Percentiles rank a stretch among this genome's conserved stretches.
Conservation (phyloP, 2,888 invertebrate species). For the Epirrita christyi region DNA sequence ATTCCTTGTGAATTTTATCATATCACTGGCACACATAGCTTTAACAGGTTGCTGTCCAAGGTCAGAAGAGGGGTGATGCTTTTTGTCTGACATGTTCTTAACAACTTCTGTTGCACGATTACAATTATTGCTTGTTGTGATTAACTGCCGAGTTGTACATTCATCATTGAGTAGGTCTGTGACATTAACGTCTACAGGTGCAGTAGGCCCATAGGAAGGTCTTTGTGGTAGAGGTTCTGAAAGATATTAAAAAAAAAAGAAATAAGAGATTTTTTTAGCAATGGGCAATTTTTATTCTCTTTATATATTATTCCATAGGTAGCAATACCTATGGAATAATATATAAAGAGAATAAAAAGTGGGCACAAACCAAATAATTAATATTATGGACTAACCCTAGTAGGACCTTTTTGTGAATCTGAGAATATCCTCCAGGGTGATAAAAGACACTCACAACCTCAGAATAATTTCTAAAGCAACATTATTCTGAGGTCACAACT, state of each 20-base stretch:
- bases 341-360: too few relatives aligned
- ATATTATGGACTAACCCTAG: too few relatives aligned
- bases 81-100: background rate
- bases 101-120: constrained; percentile 29
- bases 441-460: too few relatives aligned
- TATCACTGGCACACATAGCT: background rate
- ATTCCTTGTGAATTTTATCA: constrained; percentile 10
- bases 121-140: constrained; percentile 42
- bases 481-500: too few relatives aligned
- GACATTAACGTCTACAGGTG: constrained; percentile 81
- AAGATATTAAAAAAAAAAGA: background rate
- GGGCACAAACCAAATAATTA: too few relatives aligned
- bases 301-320: too few relatives aligned
- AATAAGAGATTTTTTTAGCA: too few relatives aligned
- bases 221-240: constrained; percentile 84
- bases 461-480: too few relatives aligned
- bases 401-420: background rate
- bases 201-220: constrained; percentile 88
- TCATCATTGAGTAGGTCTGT: constrained; percentile 62
- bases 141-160: constrained; percentile 47
- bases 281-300: too few relatives aligned
- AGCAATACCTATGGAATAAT: too few relatives aligned
- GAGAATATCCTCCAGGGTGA: too few relatives aligned
- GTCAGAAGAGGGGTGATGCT: background rate
- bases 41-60: background rate